These are phyloP conservation scores for Bombus pascuorum DNA, from an alignment of 1,140 invertebrate genomes.

Conservation along the genomic window DNA sequence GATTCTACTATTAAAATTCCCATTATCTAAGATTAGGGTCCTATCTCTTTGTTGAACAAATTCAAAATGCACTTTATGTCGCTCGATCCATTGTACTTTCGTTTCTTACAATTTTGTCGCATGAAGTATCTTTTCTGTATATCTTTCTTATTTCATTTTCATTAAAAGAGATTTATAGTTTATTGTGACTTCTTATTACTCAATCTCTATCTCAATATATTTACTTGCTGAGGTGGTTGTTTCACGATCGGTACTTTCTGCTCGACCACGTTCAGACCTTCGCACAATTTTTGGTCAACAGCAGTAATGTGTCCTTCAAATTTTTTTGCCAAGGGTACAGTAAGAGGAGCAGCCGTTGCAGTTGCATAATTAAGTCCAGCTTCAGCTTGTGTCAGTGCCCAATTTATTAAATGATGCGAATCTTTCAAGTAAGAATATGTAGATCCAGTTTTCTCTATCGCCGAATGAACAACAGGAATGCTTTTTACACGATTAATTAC, in stretches of 20 bases:
- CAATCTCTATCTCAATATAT: not conserved
- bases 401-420: slow-evolving; percentile 80
- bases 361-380: slow-evolving; percentile 78
- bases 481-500: slow-evolving; percentile 84
- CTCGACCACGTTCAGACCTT: slow-evolving; percentile 82
- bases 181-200: not conserved
- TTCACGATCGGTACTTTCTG: slow-evolving; percentile 83
- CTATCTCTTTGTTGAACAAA: too few relatives aligned
- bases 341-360: slow-evolving; percentile 76
- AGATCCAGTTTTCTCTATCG: slow-evolving; percentile 84
- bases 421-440: slow-evolving; percentile 85
- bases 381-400: slow-evolving; percentile 82
- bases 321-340: slow-evolving; percentile 78
- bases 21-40: too few relatives aligned
- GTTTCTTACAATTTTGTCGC: not conserved
- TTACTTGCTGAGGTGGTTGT: slow-evolving; percentile 80
- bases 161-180: too few relatives aligned
- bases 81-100: not conserved
- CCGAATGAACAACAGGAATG: slow-evolving; percentile 84
- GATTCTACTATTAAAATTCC: too few relatives aligned
- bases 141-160: too few relatives aligned
- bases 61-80: too few relatives aligned
- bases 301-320: slow-evolving; percentile 81
- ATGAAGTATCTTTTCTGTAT: too few relatives aligned
- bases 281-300: slow-evolving; percentile 82